These are phyloP conservation scores for Clarias gariepinus DNA, from an alignment of 2,113 vertebrate genomes.

Conservation along the genomic window DNA sequence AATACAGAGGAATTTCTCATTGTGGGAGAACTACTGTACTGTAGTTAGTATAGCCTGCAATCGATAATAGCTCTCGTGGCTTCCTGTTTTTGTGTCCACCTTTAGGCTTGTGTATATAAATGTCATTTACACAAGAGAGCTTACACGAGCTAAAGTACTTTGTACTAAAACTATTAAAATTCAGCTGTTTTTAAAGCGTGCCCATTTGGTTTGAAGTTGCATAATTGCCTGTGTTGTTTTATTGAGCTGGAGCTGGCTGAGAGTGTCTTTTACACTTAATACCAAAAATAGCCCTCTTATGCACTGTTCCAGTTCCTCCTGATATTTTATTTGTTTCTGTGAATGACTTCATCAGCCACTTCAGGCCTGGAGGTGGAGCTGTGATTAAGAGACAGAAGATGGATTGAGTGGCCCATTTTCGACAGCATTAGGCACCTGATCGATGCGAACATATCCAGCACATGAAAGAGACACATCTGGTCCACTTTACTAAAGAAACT, in stretches of 20 bases:
- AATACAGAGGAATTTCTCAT: neutral
- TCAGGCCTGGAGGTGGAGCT: neutral
- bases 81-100: neutral
- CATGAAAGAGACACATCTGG: slow-evolving; percentile 29
- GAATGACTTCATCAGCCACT: neutral
- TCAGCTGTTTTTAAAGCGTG: slow-evolving; percentile 1
- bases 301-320: neutral
- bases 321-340: slow-evolving; percentile 10
- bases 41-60: neutral
- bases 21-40: neutral
- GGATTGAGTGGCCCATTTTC: slow-evolving; percentile 9
- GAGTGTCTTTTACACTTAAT: neutral
- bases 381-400: neutral
- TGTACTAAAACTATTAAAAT: neutral
- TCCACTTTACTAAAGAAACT: neutral
- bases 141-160: neutral
- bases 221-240: slow-evolving; percentile 25
- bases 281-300: neutral
- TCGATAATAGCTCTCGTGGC: neutral
- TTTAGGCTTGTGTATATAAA: neutral
- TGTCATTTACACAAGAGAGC: neutral
- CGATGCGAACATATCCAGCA: slow-evolving; percentile 2
- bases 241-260: slow-evolving; percentile 16
- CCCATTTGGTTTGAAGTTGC: slow-evolving; percentile 2
- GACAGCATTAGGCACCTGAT: slow-evolving; percentile 24